These are phyloP conservation scores for Stigmatopora nigra DNA, from an alignment of 2,113 vertebrate genomes.

Conservation along the genomic window DNA sequence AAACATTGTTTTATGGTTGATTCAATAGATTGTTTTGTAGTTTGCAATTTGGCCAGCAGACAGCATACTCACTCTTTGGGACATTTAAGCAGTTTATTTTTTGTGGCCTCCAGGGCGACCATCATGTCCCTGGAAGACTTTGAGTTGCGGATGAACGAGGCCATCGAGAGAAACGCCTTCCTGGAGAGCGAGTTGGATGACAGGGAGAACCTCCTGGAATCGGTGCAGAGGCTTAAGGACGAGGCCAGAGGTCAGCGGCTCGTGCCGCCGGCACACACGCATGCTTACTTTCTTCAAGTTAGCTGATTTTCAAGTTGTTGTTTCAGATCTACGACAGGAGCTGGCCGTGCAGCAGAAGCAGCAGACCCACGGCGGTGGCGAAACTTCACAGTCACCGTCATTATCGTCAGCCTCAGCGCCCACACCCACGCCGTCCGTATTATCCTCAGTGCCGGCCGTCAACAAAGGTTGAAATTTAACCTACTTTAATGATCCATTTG, in stretches of 20 bases:
- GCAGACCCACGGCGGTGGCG: conserved; percentile 81
- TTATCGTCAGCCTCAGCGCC: neutral
- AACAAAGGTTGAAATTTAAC: conserved; percentile 78
- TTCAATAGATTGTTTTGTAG: too few species aligned
- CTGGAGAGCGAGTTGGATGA: conserved; percentile 97
- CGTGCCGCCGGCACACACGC: too few species aligned
- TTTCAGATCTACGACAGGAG: conserved; percentile 88
- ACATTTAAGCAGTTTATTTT: too few species aligned
- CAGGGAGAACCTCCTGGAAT: conserved; percentile 92
- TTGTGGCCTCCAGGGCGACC: conserved; percentile 78
- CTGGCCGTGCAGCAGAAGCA: conserved; percentile 90
- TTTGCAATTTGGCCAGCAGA: too few species aligned
- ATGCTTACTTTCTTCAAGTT: too few species aligned
- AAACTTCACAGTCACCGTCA: conserved; percentile 30
- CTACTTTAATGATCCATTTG: neutral
- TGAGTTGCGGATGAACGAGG: conserved; percentile 94
- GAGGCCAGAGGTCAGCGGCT: conserved; percentile 84
- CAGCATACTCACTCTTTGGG: too few species aligned
- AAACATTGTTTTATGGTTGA: too few species aligned
- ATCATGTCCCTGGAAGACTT: conserved; percentile 98
- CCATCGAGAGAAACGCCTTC: conserved; percentile 97
- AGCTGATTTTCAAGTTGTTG: too few species aligned
- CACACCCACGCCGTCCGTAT: conserved; percentile 36
- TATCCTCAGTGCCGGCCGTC: conserved; percentile 72
- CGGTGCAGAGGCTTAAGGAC: conserved; percentile 95